Evolutionary conservation across 1,140 invertebrate genomes (phyloP), one percentile per base, ranked within the genome.

Genomic region (Tetramorium simillimum): DNA sequence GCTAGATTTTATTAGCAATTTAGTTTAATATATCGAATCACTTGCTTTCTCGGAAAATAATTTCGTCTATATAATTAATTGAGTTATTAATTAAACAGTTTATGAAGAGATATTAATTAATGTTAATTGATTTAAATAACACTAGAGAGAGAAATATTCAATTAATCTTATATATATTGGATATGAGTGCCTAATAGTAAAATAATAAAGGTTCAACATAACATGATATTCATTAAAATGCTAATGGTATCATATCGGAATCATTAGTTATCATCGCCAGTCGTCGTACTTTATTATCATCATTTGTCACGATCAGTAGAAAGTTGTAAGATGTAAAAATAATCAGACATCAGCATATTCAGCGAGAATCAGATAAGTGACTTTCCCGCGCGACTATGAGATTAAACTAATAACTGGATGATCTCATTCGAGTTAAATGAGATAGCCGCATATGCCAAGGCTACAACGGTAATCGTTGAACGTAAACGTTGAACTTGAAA

Each of bases 221-320:
- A 62, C 24, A 46, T 58, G 5, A 6, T 21, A 3, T 60, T 84
- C 24, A 60, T 75, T 84, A 84, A 73, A 82, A 73, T 72, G 18
- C 21, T 58, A 16, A 82, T 58, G 24, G 43, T 46, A 58, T 75
- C 28, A 46, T 73, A 60, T 75, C 80, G 2, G 67, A 72, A 73
- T 58, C 14, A 73, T 72, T 60, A 60, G 18, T 82, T 53, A 73
- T 82, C 53, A 62, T 73, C 53, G 80, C 24, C 69, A n/a, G 43
- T 37, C 69, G 21, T 49, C 14, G 14, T 14, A 18, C 5, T 84
- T 84, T 62, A 84, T 73, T 46, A 84, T 62, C 43, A 24, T 24
- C 40, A 46, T 87, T 87, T 58, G 56, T 73, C 58, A 72, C 53
- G 81, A 90, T 53, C 46, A 69, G 63, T 90, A 87, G 88, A 90